phyloP scores from a whole-genome alignment of 2,113 vertebrate genomes.

The Semnornis frantzii region DNA sequence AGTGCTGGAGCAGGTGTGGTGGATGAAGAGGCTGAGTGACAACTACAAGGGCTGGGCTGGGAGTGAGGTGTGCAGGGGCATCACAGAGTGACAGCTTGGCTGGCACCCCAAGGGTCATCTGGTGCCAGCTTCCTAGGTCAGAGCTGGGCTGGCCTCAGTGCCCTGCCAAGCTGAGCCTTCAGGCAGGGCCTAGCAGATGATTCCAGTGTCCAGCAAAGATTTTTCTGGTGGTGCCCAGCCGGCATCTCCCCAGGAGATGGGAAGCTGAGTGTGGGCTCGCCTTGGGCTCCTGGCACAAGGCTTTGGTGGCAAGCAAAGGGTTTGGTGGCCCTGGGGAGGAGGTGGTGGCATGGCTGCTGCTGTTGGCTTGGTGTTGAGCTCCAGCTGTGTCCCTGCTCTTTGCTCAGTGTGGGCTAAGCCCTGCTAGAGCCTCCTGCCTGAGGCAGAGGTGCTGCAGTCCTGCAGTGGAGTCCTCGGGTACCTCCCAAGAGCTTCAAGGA shows the following conservation, averaged over 20 bases:
- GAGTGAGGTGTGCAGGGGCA: rapidly evolving
- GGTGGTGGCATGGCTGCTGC: not conserved
- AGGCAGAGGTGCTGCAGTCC: rapidly evolving
- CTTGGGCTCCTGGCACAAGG: rapidly evolving
- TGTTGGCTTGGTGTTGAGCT: not conserved
- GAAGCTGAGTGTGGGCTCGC: rapidly evolving
- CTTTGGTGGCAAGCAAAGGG: not conserved
- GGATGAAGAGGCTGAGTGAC: rapidly evolving
- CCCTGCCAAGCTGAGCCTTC: no score
- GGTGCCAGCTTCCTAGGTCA: no score
- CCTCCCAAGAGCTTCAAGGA: not conserved
- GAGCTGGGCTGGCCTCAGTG: no score
- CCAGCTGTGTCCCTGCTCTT: not conserved
- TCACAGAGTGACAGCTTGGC: no score
- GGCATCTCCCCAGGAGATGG: no score
- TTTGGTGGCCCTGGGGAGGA: not conserved
- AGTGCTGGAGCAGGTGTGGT: not conserved
- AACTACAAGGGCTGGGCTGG: not conserved
- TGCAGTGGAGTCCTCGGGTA: rapidly evolving
- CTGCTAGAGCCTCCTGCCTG: not conserved
- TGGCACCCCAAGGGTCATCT: no score
- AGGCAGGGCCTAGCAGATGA: no score
- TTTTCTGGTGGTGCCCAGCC: no score
- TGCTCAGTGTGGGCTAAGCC: not conserved
- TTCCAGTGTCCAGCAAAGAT: no score